A percentile compares a stretch with the other conserved stretches of the same genome.
Evolutionary conservation across 35 echinoderm and acorn worm genomes (phyloP).

Genomic region (Apostichopus japonicus): DNA sequence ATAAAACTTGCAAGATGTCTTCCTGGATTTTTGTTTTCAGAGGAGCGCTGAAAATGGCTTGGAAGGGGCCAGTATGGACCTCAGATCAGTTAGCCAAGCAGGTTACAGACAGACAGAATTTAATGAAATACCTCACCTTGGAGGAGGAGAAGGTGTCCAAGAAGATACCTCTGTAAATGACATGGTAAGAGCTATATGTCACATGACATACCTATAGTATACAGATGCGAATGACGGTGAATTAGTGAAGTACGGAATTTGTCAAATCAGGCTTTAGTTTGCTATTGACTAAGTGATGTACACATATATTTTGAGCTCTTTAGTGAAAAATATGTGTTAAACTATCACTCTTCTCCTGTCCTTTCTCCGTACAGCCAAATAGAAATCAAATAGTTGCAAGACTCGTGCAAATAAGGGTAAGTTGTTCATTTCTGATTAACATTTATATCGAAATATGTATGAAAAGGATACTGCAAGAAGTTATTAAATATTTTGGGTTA

Average conservation of each 20-base stretch:
- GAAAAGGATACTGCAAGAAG: too few relatives aligned
- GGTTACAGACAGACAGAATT: not conserved
- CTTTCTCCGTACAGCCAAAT: conserved; percentile 74
- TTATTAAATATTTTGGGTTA: too few relatives aligned
- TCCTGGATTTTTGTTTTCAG: not conserved
- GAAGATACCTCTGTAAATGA: conserved; percentile 71
- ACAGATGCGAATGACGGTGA: too few relatives aligned
- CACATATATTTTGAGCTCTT: not conserved
- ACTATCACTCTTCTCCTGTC: not conserved
- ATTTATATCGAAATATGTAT: not conserved
- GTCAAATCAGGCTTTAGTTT: too few relatives aligned
- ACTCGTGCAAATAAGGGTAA: conserved; percentile 98
- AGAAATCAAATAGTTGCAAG: conserved; percentile 97
- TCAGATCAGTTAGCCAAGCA: not conserved
- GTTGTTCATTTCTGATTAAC: conserved; percentile 1
- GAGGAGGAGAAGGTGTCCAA: not conserved
- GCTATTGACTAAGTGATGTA: not conserved
- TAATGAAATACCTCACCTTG: not conserved
- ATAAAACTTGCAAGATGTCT: too few relatives aligned
- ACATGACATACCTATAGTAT: too few relatives aligned
- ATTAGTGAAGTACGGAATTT: too few relatives aligned
- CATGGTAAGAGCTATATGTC: conserved; percentile 47
- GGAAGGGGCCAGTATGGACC: not conserved
- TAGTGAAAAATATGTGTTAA: not conserved
- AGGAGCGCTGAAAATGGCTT: conserved; percentile 11